A percentile compares a stretch with the other conserved stretches of the same genome.
Evolutionary conservation across 2,888 invertebrate genomes (phyloP).

Genomic region (Salticus scenicus): DNA sequence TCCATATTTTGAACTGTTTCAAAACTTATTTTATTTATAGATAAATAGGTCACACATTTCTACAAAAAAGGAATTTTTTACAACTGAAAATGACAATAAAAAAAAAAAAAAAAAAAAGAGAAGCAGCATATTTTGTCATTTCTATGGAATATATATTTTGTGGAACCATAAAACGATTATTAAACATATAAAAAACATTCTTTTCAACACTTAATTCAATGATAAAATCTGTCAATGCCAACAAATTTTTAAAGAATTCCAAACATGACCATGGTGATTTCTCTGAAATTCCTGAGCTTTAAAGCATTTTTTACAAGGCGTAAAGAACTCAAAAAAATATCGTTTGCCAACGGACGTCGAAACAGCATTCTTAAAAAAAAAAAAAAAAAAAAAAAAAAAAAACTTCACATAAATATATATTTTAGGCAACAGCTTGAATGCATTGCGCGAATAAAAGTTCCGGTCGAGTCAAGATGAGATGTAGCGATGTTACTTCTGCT

Average conservation of each 20-base stretch:
- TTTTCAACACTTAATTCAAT: too few relatives aligned
- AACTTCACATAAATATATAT: conserved; percentile 57
- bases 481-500: conserved; percentile 55
- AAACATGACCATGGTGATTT: not conserved
- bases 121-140: too few relatives aligned
- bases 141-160: too few relatives aligned
- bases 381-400: not conserved
- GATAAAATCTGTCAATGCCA: too few relatives aligned
- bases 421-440: conserved; percentile 65
- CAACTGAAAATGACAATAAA: too few relatives aligned
- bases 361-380: not conserved
- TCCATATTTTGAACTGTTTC: too few relatives aligned
- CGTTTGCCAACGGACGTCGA: not conserved
- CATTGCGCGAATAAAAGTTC: conserved; percentile 60
- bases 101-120: too few relatives aligned
- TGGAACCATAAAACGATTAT: too few relatives aligned
- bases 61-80: too few relatives aligned
- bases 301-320: not conserved
- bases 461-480: conserved; percentile 59
- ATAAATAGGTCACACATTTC: too few relatives aligned
- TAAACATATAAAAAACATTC: too few relatives aligned
- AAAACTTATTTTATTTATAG: too few relatives aligned
- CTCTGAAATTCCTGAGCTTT: not conserved
- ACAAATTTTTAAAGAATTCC: not conserved
- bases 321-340: not conserved